Percentiles rank a stretch among this genome's conserved stretches.
These are phyloP conservation scores for Champsocephalus esox DNA, from an alignment of 2,797 vertebrate genomes.

Conservation along the genomic window DNA sequence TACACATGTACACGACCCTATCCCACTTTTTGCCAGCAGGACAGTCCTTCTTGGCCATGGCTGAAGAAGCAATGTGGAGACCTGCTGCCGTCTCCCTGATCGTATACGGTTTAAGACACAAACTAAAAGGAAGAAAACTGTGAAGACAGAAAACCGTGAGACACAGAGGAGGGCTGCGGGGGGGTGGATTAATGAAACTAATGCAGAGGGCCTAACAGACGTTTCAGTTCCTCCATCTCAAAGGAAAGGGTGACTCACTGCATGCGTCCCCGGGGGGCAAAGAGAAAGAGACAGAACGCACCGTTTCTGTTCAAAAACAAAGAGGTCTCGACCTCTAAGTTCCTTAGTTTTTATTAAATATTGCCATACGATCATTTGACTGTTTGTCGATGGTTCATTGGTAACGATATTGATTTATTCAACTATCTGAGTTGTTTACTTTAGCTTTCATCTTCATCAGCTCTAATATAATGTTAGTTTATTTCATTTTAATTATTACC, in stretches of 20 bases:
- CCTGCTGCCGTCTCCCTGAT: constrained; percentile 83
- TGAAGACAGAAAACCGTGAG: constrained; percentile 69
- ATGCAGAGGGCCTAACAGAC: constrained; percentile 49
- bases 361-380: neutral
- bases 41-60: constrained; percentile 84
- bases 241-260: constrained; percentile 72
- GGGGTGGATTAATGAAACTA: constrained; percentile 41
- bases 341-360: constrained; percentile 3
- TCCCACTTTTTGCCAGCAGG: constrained; percentile 40
- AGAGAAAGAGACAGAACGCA: constrained; percentile 1
- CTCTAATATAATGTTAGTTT: too few relatives aligned
- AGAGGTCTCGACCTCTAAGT: neutral
- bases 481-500: too few relatives aligned
- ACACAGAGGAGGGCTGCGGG: constrained; percentile 67
- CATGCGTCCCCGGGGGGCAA: constrained; percentile 40
- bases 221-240: constrained; percentile 78
- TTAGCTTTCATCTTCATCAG: neutral
- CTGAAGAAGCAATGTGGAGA: constrained; percentile 82
- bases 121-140: constrained; percentile 74
- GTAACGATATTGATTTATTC: neutral
- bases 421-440: neutral
- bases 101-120: constrained; percentile 60
- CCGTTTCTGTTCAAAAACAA: constrained; percentile 41
- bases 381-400: neutral
- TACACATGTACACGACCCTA: constrained; percentile 6